phyloP scores from a whole-genome alignment of 1,140 invertebrate species.

The Calycopis cecrops region DNA sequence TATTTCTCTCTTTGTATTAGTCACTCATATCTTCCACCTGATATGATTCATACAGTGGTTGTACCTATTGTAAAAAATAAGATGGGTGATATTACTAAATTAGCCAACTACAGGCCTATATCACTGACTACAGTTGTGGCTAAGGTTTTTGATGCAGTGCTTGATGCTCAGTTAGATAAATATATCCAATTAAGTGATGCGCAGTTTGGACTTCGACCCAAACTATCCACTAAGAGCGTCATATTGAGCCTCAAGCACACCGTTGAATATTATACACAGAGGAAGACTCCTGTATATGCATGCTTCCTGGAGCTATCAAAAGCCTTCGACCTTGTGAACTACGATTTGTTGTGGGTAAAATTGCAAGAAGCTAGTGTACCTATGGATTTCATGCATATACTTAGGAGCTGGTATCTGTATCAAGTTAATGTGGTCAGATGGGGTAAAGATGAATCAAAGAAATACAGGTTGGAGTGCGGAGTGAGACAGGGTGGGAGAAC shows the following conservation, averaged over 20 bases:
- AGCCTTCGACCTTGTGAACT: background rate
- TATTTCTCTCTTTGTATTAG: background rate
- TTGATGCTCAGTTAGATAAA: background rate
- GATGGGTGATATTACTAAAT: background rate
- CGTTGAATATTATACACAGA: slow-evolving; percentile 5
- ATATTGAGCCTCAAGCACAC: background rate
- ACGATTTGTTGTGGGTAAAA: background rate
- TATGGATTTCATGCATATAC: background rate
- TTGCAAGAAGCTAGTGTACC: background rate
- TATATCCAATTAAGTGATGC: background rate
- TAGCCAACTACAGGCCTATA: background rate
- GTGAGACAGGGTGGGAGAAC: slow-evolving; percentile 11
- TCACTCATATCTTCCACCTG: background rate
- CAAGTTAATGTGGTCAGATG: background rate
- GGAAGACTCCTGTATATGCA: background rate
- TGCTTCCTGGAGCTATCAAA: slow-evolving; percentile 7
- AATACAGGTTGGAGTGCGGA: background rate
- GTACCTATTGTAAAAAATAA: slow-evolving; percentile 12
- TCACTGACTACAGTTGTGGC: background rate
- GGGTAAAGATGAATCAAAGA: background rate
- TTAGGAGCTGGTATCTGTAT: background rate
- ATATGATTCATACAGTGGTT: slow-evolving; percentile 4
- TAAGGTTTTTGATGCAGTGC: background rate
- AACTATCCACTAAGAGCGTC: background rate
- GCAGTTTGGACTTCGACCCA: slow-evolving; percentile 1